A percentile compares a stretch with the other conserved stretches of the same genome.
phyloP scores from a whole-genome alignment of 2,888 invertebrate species.

The Dicranocentrus wangi region DNA sequence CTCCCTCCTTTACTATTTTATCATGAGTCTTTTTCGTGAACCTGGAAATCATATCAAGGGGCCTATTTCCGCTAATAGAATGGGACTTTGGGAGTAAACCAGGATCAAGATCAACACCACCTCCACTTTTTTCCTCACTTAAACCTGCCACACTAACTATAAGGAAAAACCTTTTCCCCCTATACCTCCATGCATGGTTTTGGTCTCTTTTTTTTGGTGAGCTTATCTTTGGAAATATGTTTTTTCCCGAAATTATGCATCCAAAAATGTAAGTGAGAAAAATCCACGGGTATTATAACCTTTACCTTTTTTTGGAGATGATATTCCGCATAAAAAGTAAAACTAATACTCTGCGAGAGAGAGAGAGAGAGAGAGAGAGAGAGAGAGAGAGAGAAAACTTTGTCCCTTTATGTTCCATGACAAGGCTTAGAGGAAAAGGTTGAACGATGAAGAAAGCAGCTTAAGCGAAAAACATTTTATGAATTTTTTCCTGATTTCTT shows the following conservation, averaged over 20 bases:
- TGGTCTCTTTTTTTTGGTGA: no score
- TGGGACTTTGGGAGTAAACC: constrained; percentile 71
- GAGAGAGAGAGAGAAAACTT: neutral
- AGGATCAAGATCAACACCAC: constrained; percentile 68
- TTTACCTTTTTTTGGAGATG: constrained; percentile 15
- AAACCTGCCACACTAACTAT: constrained; percentile 15
- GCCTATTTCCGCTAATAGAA: constrained; percentile 73
- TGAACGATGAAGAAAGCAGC: constrained; percentile 13
- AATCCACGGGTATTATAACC: constrained; percentile 28
- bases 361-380: no score
- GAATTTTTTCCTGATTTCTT: constrained; percentile 28
- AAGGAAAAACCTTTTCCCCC: constrained; percentile 32
- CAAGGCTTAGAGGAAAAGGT: neutral
- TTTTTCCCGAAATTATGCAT: constrained; percentile 46
- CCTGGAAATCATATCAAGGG: constrained; percentile 71
- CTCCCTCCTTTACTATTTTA: constrained; percentile 53
- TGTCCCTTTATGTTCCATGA: neutral
- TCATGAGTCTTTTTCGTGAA: constrained; percentile 48
- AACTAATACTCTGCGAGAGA: neutral
- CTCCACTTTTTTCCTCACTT: constrained; percentile 34
- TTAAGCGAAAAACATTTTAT: constrained; percentile 23
- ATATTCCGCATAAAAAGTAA: constrained; percentile 27
- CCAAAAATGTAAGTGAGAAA: constrained; percentile 18
- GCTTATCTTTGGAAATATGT: constrained; percentile 52
- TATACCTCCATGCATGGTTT: no score